These are phyloP conservation scores for Paragorgia papillata DNA, from an alignment of 92 coral and sea anemone genomes.

Conservation along the genomic window DNA sequence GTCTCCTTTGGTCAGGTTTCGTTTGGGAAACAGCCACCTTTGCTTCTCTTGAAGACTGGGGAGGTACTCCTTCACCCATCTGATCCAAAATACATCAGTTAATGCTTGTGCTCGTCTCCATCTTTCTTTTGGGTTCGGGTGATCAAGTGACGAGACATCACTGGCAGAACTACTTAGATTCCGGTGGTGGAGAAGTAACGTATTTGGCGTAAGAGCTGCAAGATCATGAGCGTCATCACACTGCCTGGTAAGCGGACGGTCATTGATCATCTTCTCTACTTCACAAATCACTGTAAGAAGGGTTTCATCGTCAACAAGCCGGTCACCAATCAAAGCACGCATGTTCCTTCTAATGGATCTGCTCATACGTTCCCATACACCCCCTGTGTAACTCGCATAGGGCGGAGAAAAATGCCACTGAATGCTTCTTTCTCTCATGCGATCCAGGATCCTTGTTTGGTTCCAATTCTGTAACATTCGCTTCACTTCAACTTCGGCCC, in stretches of 20 bases:
- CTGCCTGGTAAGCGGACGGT: conserved; percentile 41
- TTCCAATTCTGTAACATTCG: conserved; percentile 39
- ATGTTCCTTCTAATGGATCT: conserved; percentile 36
- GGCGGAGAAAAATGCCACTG: conserved; percentile 57
- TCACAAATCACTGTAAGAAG: conserved; percentile 44
- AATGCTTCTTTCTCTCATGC: conserved; percentile 25
- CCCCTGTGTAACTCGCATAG: conserved; percentile 54
- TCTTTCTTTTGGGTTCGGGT: conserved; percentile 11
- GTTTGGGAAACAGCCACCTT: conserved; percentile 30
- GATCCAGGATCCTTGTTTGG: conserved; percentile 19
- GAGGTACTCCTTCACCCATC: conserved; percentile 41
- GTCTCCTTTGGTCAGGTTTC: conserved; percentile 35
- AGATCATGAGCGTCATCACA: conserved; percentile 50
- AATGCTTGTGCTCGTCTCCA: conserved; percentile 35
- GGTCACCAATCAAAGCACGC: conserved; percentile 41
- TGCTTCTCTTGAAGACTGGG: conserved; percentile 44
- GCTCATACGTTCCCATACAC: conserved; percentile 63
- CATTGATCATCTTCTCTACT: conserved; percentile 46
- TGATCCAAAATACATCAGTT: conserved; percentile 38
- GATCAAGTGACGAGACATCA: neutral
- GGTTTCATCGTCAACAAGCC: conserved; percentile 48
- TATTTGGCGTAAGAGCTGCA: conserved; percentile 48
- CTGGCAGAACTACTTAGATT: conserved; percentile 11
- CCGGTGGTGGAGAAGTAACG: conserved; percentile 30
- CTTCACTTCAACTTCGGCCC: conserved; percentile 39